These are phyloP conservation scores for Zygothrica quintamaculata DNA, from an alignment of 2,888 invertebrate species.

Conservation along the genomic window DNA sequence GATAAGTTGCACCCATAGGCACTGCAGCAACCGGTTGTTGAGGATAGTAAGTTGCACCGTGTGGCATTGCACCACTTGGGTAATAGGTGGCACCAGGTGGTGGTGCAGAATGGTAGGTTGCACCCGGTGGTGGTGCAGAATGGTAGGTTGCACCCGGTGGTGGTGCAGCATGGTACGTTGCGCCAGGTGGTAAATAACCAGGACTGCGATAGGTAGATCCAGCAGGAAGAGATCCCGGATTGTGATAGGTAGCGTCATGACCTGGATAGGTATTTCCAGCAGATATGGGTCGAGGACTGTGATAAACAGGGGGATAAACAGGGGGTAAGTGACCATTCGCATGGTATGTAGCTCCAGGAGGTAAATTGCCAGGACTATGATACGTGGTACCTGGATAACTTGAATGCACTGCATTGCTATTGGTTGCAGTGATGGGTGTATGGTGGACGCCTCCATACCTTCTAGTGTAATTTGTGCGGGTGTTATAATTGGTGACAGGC, in stretches of 20 bases:
- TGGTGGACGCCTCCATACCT: slow-evolving; percentile 57
- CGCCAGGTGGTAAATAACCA: slow-evolving; percentile 57
- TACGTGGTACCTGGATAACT: slow-evolving; percentile 81
- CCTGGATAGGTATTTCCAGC: too few species aligned
- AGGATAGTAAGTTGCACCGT: slow-evolving; percentile 73
- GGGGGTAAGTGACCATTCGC: slow-evolving; percentile 33
- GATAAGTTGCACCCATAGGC: slow-evolving; percentile 75
- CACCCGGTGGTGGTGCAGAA: too few species aligned
- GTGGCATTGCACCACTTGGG: slow-evolving; percentile 64
- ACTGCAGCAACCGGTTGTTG: slow-evolving; percentile 62
- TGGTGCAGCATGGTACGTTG: slow-evolving; percentile 63
- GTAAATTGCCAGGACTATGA: slow-evolving; percentile 71
- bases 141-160: slow-evolving; percentile 67
- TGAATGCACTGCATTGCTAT: slow-evolving; percentile 74
- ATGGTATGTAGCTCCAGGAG: slow-evolving; percentile 70
- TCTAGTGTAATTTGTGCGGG: slow-evolving; percentile 69
- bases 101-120: too few species aligned
- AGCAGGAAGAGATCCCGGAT: slow-evolving; percentile 46
- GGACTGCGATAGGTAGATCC: slow-evolving; percentile 67
- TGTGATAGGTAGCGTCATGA: slow-evolving; percentile 62
- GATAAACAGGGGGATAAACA: slow-evolving; percentile 61
- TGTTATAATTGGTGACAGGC: slow-evolving; percentile 65
- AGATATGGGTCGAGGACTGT: slow-evolving; percentile 46
- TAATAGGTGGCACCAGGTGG: too few species aligned
- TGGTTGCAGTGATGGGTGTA: slow-evolving; percentile 78